phyloP scores from a whole-genome alignment of 2,888 invertebrate species.

The Pandemis corylana region DNA sequence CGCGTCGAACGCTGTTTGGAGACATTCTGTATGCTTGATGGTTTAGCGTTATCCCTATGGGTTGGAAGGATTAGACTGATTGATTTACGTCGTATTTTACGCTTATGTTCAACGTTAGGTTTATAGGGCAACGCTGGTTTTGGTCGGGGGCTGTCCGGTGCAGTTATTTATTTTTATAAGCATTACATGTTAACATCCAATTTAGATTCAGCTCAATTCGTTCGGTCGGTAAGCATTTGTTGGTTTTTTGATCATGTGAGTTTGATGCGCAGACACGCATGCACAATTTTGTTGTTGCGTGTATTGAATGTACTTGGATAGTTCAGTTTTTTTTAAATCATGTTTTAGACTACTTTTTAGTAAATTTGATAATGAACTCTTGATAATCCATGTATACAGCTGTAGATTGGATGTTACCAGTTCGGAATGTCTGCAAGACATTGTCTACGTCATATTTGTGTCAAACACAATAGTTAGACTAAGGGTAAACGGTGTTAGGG shows the following conservation, averaged over 20 bases:
- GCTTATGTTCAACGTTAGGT: conserved; percentile 34
- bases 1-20: not conserved
- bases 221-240: conserved; percentile 15
- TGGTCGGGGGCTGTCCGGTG: conserved; percentile 8
- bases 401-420: conserved; percentile 36
- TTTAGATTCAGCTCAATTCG: conserved; percentile 16
- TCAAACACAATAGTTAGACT: conserved; percentile 57
- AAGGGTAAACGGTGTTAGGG: conserved; percentile 42
- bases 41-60: not conserved
- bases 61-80: conserved; percentile 35
- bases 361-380: not conserved
- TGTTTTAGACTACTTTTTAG: conserved; percentile 3
- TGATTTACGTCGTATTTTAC: conserved; percentile 37
- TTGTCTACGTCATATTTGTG: conserved; percentile 58
- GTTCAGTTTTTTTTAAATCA: not conserved
- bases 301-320: not conserved
- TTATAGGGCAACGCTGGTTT: conserved; percentile 9
- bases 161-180: conserved; percentile 33
- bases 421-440: conserved; percentile 35
- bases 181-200: conserved; percentile 11
- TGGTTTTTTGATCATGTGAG: conserved; percentile 4
- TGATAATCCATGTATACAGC: conserved; percentile 33
- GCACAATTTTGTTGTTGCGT: conserved; percentile 22
- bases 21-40: not conserved
- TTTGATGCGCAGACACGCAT: conserved; percentile 17